Evolutionary conservation across 1,140 invertebrate species (phyloP).

Genomic region (Conus ventricosus): DNA sequence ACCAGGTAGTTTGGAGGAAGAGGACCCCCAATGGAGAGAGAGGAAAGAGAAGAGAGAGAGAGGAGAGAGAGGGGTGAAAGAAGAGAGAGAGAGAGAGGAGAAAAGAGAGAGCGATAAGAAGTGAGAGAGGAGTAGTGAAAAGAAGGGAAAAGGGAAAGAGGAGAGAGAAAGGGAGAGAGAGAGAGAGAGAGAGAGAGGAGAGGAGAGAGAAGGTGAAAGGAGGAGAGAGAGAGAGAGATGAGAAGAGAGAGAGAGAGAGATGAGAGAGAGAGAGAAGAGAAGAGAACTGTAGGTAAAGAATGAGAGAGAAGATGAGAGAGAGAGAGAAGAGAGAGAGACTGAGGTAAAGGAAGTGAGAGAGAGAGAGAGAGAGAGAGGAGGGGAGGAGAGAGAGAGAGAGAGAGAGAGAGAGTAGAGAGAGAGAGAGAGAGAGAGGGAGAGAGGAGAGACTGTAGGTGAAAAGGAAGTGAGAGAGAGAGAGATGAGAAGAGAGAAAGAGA

Average conservation of each 20-base stretch:
- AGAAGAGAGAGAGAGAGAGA: neutral
- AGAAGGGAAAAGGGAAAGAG: neutral
- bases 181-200: conserved; percentile 18
- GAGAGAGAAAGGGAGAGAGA: conserved; percentile 5
- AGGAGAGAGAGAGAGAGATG: neutral
- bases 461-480: too few species aligned
- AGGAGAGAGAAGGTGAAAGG: conserved; percentile 8
- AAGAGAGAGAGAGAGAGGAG: neutral
- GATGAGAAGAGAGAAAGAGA: too few species aligned
- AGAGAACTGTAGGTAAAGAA: neutral
- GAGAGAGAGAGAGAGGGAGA: too few species aligned
- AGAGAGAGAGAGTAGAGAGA: too few species aligned
- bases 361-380: neutral
- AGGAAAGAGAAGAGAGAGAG: neutral
- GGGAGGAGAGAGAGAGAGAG: neutral
- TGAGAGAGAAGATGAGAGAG: too few species aligned
- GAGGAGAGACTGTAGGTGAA: too few species aligned
- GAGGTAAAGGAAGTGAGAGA: neutral
- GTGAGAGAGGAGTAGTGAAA: conserved; percentile 13
- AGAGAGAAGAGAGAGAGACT: neutral
- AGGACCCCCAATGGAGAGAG: too few species aligned
- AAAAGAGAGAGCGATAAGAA: conserved; percentile 9
- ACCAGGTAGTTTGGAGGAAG: too few species aligned
- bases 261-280: neutral
- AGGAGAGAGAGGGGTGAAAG: neutral